Conservation (phyloP, 2,113 vertebrate species). For the Carassius carassius region DNA sequence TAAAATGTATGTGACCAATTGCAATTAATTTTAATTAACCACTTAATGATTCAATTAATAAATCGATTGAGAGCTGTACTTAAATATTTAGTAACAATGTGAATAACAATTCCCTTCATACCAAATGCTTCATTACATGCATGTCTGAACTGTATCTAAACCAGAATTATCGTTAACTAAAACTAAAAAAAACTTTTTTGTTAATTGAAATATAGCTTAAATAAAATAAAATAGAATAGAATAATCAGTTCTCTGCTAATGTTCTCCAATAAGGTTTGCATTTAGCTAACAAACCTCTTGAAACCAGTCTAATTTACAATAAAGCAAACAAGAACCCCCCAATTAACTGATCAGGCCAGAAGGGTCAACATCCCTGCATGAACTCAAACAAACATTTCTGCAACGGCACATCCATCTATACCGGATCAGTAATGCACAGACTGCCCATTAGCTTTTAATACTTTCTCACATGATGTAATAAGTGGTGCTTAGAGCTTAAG, state of each 20-base stretch:
- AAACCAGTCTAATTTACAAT: not conserved
- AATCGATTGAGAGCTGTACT: not conserved
- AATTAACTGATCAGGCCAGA: slow-evolving; percentile 15
- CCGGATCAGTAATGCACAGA: not conserved
- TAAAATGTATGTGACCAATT: not conserved
- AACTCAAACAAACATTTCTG: not conserved
- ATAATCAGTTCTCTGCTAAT: slow-evolving; percentile 5
- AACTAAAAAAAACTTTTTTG: not conserved
- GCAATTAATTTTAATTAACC: not conserved
- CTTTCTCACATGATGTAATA: slow-evolving; percentile 40
- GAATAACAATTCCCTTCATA: not conserved
- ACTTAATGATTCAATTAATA: not conserved
- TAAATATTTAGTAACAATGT: not conserved
- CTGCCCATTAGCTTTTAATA: slow-evolving; percentile 47
- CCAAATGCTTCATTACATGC: not conserved
- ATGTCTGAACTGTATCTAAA: not conserved
- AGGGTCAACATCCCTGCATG: not conserved
- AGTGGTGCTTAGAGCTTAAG: slow-evolving; percentile 33
- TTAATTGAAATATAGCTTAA: not conserved
- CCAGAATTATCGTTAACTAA: not conserved
- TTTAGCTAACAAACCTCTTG: slow-evolving; percentile 11
- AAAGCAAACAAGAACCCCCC: not conserved
- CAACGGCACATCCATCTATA: slow-evolving; percentile 2
- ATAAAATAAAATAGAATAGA: not conserved
- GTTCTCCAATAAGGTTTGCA: not conserved